Evolutionary conservation across 1,140 invertebrate genomes (phyloP).

Genomic region (Halictus rubicundus): DNA sequence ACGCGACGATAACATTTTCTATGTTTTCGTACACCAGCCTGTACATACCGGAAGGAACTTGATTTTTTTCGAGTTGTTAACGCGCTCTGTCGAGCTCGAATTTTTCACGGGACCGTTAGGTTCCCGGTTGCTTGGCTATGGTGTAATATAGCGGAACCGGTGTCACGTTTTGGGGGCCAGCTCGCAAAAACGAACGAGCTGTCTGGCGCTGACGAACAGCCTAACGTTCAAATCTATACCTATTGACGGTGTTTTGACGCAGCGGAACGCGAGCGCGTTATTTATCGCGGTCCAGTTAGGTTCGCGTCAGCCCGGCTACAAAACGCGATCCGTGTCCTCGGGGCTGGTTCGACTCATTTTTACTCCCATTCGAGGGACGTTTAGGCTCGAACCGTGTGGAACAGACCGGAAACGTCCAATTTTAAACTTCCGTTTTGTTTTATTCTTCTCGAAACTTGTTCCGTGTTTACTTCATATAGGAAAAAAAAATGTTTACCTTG

Average conservation of each 20-base stretch:
- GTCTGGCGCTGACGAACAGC: constrained; percentile 4
- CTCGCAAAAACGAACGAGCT: constrained; percentile 1
- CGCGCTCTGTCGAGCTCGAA: neutral
- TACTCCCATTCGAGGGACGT: neutral
- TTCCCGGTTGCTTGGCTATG: neutral
- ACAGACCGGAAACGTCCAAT: neutral
- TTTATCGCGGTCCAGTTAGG: neutral
- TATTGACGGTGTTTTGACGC: constrained; percentile 13
- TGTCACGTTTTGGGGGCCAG: neutral
- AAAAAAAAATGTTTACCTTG: neutral
- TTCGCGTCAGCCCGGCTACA: too few relatives aligned
- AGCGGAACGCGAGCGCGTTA: neutral
- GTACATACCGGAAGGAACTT: too few relatives aligned
- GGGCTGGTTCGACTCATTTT: neutral
- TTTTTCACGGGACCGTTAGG: neutral
- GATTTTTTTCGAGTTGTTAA: neutral
- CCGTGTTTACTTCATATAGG: neutral
- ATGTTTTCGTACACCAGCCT: too few relatives aligned
- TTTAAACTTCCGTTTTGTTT: neutral
- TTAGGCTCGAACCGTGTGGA: neutral
- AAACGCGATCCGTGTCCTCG: neutral
- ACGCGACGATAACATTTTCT: too few relatives aligned
- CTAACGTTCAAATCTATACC: constrained; percentile 20
- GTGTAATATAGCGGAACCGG: neutral
- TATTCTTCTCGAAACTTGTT: too few relatives aligned